Evolutionary conservation across 2,797 vertebrate genomes (phyloP).

Genomic region (Sphenodon punctatus): DNA sequence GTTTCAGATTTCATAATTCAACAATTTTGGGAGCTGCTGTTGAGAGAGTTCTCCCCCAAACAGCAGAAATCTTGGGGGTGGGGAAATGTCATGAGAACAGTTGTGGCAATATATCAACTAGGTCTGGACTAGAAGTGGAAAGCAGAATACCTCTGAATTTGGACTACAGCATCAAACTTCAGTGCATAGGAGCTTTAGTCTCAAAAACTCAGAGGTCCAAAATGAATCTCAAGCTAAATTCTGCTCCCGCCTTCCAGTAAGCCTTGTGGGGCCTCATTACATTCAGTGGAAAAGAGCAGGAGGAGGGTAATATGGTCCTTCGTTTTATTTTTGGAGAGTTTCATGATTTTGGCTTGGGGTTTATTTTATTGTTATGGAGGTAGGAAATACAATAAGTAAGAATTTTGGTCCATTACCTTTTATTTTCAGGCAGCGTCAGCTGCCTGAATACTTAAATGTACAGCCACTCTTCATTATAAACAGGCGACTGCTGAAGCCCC

Average conservation of each 20-base stretch:
- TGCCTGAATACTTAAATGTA: too few relatives aligned
- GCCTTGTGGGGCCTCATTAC: conserved; percentile 24
- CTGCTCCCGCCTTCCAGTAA: too few relatives aligned
- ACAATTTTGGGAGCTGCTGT: conserved; percentile 36
- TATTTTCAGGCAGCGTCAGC: too few relatives aligned
- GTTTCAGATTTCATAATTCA: conserved; percentile 52
- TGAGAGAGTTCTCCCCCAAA: conserved; percentile 56
- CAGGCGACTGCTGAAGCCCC: too few relatives aligned
- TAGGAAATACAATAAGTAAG: conserved; percentile 6
- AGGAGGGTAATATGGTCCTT: not conserved
- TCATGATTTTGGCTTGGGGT: not conserved
- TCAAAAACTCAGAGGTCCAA: conserved; percentile 67
- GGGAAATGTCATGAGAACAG: conserved; percentile 65
- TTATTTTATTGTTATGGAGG: too few relatives aligned
- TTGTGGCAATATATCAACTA: conserved; percentile 69
- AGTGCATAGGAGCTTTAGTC: conserved; percentile 62
- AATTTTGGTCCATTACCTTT: not conserved
- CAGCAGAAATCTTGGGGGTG: conserved; percentile 67
- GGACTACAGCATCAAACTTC: conserved; percentile 60
- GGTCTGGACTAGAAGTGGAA: conserved; percentile 69
- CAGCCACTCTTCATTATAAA: too few relatives aligned
- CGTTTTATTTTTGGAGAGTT: not conserved
- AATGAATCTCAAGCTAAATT: conserved; percentile 44
- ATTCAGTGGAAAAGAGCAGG: conserved; percentile 7
- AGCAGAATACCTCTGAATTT: conserved; percentile 67